Percentiles rank a stretch among this genome's conserved stretches.
phyloP scores from a whole-genome alignment of 2,888 invertebrate species.

The Synanthedon formicaeformis region DNA sequence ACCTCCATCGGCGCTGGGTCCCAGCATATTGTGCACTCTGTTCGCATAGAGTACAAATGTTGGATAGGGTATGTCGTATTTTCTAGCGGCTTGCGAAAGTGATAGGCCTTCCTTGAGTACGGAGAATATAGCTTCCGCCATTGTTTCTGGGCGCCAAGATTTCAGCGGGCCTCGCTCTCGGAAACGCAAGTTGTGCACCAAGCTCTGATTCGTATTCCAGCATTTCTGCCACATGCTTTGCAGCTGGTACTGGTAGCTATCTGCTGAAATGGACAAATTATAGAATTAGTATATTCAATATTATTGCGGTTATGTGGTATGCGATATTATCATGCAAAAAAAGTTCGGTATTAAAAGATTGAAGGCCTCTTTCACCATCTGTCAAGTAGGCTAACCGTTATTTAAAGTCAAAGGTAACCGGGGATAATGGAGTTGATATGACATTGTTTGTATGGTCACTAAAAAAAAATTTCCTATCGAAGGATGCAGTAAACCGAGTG shows the following conservation, averaged over 20 bases:
- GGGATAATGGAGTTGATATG: too few species aligned
- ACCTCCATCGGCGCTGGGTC: constrained; percentile 91
- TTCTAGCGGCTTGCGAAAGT: constrained; percentile 89
- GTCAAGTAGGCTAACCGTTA: too few species aligned
- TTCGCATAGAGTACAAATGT: constrained; percentile 94
- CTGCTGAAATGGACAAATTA: constrained; percentile 73
- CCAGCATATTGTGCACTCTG: constrained; percentile 93
- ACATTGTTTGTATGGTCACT: too few species aligned
- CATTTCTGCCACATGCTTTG: constrained; percentile 97
- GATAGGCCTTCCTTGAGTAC: constrained; percentile 91
- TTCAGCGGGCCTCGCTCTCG: constrained; percentile 92
- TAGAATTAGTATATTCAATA: constrained; percentile 18
- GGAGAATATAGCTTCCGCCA: constrained; percentile 95
- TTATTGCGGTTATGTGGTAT: not conserved
- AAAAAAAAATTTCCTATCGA: too few species aligned
- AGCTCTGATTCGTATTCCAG: constrained; percentile 93
- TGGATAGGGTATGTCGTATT: constrained; percentile 95
- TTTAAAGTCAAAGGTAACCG: too few species aligned
- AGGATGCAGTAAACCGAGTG: too few species aligned
- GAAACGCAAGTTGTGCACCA: constrained; percentile 91
- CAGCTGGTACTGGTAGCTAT: constrained; percentile 94
- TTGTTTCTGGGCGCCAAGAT: constrained; percentile 94
- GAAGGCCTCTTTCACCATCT: too few species aligned
- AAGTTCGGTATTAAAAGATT: too few species aligned
- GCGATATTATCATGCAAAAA: not conserved